Conservation (phyloP, 2,113 vertebrate genomes). For the Oryzias melastigma region DNA sequence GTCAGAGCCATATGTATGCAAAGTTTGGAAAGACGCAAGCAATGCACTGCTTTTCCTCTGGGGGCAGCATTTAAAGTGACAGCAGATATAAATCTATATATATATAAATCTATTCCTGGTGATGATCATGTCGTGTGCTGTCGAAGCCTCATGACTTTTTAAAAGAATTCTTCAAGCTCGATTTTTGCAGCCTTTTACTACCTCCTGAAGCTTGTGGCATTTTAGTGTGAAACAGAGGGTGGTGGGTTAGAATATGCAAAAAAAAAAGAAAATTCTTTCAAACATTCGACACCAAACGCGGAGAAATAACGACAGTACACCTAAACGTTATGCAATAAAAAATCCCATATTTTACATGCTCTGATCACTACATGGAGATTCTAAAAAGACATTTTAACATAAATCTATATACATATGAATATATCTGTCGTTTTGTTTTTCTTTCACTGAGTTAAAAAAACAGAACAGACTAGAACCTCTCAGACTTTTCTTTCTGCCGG, state of each 20-base stretch:
- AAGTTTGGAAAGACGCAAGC: conserved; percentile 58
- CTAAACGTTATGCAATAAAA: conserved; percentile 78
- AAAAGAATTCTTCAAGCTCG: conserved; percentile 35
- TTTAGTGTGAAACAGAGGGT: conserved; percentile 38
- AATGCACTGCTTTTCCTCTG: conserved; percentile 62
- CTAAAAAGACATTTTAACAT: conserved; percentile 63
- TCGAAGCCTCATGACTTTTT: conserved; percentile 21
- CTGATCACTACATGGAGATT: conserved; percentile 63
- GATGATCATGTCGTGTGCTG: conserved; percentile 41
- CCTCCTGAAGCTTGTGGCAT: conserved; percentile 69
- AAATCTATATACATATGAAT: conserved; percentile 62
- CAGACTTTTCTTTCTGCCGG: conserved; percentile 80
- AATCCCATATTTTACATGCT: conserved; percentile 57
- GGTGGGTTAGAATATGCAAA: conserved; percentile 68
- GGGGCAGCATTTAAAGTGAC: conserved; percentile 42
- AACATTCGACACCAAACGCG: conserved; percentile 66
- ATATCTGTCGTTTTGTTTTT: conserved; percentile 63
- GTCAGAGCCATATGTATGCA: conserved; percentile 72
- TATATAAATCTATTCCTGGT: conserved; percentile 15
- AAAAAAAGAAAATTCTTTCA: conserved; percentile 56
- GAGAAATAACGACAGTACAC: conserved; percentile 67
- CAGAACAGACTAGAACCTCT: conserved; percentile 55
- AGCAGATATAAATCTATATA: conserved; percentile 6
- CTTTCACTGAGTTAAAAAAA: conserved; percentile 26
- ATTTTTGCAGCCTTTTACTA: conserved; percentile 70